phyloP scores from a whole-genome alignment of 1,140 invertebrate species.

The Cherax quadricarinatus region DNA sequence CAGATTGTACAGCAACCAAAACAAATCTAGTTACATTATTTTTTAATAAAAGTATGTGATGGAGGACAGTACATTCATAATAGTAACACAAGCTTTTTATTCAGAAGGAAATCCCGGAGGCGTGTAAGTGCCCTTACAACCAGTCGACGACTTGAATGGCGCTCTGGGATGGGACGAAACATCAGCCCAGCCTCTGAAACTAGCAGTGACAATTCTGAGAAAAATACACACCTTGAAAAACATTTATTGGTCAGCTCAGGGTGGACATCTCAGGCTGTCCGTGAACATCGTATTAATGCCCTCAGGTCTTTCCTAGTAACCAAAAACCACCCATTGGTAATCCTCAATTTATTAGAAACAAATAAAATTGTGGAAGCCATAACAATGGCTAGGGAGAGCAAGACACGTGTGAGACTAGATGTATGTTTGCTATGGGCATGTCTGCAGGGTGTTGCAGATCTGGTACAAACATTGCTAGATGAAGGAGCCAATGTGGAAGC shows the following conservation, averaged over 20 bases:
- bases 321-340: constrained; percentile 56
- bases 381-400: constrained; percentile 31
- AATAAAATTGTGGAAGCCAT: constrained; percentile 54
- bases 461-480: constrained; percentile 39
- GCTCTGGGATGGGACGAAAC: neutral
- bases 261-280: constrained; percentile 34
- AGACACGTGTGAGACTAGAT: constrained; percentile 54
- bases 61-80: too few relatives aligned
- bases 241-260: constrained; percentile 30
- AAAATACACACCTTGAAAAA: constrained; percentile 29
- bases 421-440: constrained; percentile 72
- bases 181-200: constrained; percentile 60
- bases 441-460: constrained; percentile 60
- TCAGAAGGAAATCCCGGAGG: constrained; percentile 12
- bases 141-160: constrained; percentile 36
- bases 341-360: constrained; percentile 59
- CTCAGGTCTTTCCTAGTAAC: constrained; percentile 53
- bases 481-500: constrained; percentile 64
- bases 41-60: too few relatives aligned
- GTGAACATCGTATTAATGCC: constrained; percentile 55
- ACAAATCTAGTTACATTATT: too few relatives aligned
- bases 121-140: constrained; percentile 43
- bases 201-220: constrained; percentile 39
- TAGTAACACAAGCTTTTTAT: neutral
- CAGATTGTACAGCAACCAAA: too few relatives aligned